Conservation (phyloP, 2,113 vertebrate genomes). For the Corydoras sp. region DNA sequence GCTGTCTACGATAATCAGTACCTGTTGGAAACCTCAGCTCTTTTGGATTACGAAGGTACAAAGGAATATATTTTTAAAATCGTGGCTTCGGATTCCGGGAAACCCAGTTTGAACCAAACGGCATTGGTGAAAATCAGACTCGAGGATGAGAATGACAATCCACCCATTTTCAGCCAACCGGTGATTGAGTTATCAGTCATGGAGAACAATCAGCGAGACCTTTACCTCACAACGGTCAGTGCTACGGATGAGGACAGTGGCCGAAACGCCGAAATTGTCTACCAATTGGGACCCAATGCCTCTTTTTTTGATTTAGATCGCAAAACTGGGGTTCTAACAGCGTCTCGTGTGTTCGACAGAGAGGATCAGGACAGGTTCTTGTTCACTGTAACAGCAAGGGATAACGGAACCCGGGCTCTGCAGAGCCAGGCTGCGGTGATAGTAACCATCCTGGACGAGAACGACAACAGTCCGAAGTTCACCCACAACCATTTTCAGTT, state of each 20-base stretch:
- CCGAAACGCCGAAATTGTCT: slow-evolving; percentile 96
- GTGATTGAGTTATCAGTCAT: slow-evolving; percentile 96
- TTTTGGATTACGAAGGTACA: slow-evolving; percentile 96
- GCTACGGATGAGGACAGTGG: slow-evolving; percentile 98
- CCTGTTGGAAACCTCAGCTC: slow-evolving; percentile 90
- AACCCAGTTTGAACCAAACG: slow-evolving; percentile 95
- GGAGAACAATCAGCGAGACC: slow-evolving; percentile 95
- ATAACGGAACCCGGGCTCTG: slow-evolving; percentile 93
- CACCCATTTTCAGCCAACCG: slow-evolving; percentile 95
- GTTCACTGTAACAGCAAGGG: slow-evolving; percentile 93
- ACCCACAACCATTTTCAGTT: slow-evolving; percentile 99
- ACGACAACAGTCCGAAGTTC: slow-evolving; percentile 98
- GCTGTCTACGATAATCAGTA: slow-evolving; percentile 98
- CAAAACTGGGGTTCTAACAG: slow-evolving; percentile 93
- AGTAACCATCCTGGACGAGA: slow-evolving; percentile 93
- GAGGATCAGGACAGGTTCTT: slow-evolving; percentile 97
- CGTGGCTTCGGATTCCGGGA: slow-evolving; percentile 94
- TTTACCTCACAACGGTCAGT: slow-evolving; percentile 94
- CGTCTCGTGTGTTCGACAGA: slow-evolving; percentile 93
- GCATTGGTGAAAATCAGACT: slow-evolving; percentile 92
- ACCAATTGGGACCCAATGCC: slow-evolving; percentile 96
- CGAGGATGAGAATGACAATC: slow-evolving; percentile 98
- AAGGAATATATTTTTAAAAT: slow-evolving; percentile 99
- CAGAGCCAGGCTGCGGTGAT: slow-evolving; percentile 95
- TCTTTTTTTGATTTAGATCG: slow-evolving; percentile 97